Conservation (phyloP, 2,797 vertebrate genomes). For the Danio albolineatus region DNA sequence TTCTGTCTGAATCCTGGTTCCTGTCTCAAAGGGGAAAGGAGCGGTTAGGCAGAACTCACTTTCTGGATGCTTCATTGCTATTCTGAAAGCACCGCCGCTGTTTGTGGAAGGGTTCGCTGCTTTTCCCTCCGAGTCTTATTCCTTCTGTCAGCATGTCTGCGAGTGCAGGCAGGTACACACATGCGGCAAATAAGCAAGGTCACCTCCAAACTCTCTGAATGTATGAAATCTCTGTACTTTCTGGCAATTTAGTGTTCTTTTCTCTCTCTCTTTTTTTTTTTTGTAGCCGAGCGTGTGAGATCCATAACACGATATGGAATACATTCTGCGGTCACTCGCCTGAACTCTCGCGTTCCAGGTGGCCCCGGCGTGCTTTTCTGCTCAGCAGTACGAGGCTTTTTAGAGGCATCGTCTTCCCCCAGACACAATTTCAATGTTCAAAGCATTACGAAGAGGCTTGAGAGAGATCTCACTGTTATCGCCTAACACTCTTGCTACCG, state of each 20-base stretch:
- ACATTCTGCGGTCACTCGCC: constrained; percentile 58
- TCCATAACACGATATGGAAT: constrained; percentile 62
- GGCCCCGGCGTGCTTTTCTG: constrained; percentile 64
- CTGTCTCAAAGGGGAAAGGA: constrained; percentile 24
- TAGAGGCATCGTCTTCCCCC: constrained; percentile 61
- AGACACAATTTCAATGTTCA: constrained; percentile 66
- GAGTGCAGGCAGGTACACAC: constrained; percentile 48
- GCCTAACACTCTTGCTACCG: constrained; percentile 68
- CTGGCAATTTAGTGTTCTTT: constrained; percentile 48
- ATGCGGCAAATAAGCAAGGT: constrained; percentile 49
- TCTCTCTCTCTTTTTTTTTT: constrained; percentile 23
- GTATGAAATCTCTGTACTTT: constrained; percentile 53
- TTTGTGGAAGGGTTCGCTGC: constrained; percentile 48
- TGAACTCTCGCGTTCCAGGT: constrained; percentile 63
- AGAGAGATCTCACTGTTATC: constrained; percentile 72
- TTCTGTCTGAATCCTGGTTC: constrained; percentile 31
- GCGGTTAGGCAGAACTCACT: constrained; percentile 34
- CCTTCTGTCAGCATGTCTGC: constrained; percentile 44
- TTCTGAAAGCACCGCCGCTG: constrained; percentile 40
- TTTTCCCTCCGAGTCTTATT: constrained; percentile 32
- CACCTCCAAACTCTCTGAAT: constrained; percentile 49
- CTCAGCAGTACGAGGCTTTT: constrained; percentile 61
- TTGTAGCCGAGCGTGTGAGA: constrained; percentile 49
- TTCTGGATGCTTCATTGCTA: constrained; percentile 48
- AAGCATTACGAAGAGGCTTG: constrained; percentile 63